Evolutionary conservation across 1,140 invertebrate genomes (phyloP), one percentile per base, ranked within the genome.

Genomic region (Wiebesia pumilae): DNA sequence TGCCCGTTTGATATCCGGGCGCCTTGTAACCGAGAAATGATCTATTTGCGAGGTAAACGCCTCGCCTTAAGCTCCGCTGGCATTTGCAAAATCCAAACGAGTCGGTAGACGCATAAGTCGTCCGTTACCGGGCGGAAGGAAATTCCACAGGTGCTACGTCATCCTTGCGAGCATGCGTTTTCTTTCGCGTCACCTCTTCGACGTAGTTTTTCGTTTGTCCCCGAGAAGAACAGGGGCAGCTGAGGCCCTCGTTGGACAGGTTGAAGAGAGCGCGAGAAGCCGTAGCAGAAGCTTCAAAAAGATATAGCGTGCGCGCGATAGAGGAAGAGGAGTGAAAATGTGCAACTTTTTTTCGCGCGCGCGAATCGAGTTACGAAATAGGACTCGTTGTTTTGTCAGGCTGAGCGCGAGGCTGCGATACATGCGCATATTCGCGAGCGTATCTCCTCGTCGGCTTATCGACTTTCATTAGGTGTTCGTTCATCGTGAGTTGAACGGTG

Each of bases 311-410:
- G 7, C 9, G 7, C 19, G 1, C 51, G 58, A 10, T 2, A 27
- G 58, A 62, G 6, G 27, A 62, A 62, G 58, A 62, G 24, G 24
- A 24, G 3, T 27, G 2, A 62, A 62, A 27, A 3, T 24, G 24
- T n/a, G 27, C 58, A 54, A 21, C 58, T 43, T 43, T 75, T 75
- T 43, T 73, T 43, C 21, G 12, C 16, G 38, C 47, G 38, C n/a
- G 24, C 35, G 80, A 69, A 83, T 83, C 82, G 51, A 43, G 40
- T 83, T 83, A 73, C 82, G 69, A 75, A 83, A 83, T 62, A 27
- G 33, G 47, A 83, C 10, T 83, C 71, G 33, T 77, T 83, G 82
- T 83, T 83, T 75, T 75, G 75, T 35, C 47, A 75, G 51, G 40
- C 65, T 65, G 65, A 14, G n/a, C 16, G 35, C 38, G 12, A 47